Percentiles rank a stretch among this genome's conserved stretches.
These are phyloP conservation scores for Turdus rufiventris DNA, from an alignment of 2,113 vertebrate genomes.

Conservation along the genomic window DNA sequence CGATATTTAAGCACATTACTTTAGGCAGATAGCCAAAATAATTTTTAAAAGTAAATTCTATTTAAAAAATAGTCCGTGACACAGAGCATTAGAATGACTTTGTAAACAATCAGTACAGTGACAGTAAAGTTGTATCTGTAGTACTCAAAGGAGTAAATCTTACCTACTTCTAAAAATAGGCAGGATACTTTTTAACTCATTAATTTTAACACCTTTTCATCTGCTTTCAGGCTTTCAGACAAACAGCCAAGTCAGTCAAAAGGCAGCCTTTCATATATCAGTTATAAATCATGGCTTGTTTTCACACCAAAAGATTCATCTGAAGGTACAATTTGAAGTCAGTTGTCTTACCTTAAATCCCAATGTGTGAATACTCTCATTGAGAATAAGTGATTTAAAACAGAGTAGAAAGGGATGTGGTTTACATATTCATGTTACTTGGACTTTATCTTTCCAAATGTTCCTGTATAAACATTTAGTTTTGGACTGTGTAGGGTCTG, in stretches of 20 bases:
- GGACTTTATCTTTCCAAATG: background rate
- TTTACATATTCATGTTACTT: background rate
- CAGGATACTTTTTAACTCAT: background rate
- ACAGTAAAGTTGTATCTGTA: background rate
- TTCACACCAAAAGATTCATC: background rate
- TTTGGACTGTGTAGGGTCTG: background rate
- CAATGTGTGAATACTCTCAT: background rate
- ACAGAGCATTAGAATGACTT: background rate
- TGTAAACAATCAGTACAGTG: background rate
- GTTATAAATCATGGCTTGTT: background rate
- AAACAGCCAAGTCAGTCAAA: background rate
- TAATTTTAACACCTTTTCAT: background rate
- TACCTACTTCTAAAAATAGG: background rate
- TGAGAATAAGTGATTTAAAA: background rate
- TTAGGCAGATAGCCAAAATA: background rate
- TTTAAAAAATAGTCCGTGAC: background rate
- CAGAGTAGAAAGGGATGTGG: background rate
- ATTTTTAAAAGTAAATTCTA: background rate
- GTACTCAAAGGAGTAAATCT: background rate
- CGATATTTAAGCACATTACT: background rate
- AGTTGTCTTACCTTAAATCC: background rate
- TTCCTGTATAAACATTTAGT: background rate
- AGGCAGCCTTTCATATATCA: background rate
- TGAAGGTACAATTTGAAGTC: background rate
- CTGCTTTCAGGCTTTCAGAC: background rate